Base-by-base conservation (phyloP, 2,888 invertebrate species). In the Hypsopygia costalis region DNA sequence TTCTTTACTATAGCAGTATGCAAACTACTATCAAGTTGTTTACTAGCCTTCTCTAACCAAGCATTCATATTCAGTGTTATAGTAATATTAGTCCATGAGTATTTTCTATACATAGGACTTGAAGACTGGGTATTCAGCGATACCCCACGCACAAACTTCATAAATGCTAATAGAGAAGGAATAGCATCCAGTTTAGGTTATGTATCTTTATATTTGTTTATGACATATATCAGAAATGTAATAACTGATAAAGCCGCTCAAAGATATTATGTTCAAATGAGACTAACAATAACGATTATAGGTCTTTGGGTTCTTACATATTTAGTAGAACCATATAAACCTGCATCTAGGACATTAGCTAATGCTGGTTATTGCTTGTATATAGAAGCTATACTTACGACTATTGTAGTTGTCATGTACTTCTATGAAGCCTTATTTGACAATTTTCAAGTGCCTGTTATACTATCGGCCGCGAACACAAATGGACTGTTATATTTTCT, bases 111-210 rank as follows among this genome's bases (percentile, higher is more conserved):
- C 25, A 59, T 68, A 35, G 93, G 93, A 0, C 65, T 96, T n/a
- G 91, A 92, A 47, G 73, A 91, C 0, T 97, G 93, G 91, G 92
- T 97, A 0, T 90, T 96, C 56, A 86, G 90, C 36, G 68, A 91
- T 37, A 62, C 71, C 1, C 74, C 87, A 0, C 89, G 96, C 43
- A 74, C 78, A 29, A 90, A 88, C 40, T 81, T 97, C 22, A 49
- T 98, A 3, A 85, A 92, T 32, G 96, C 98, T 0, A 99, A 99
- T 78, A 92, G 96, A 42, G 99, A 99, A 85, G 99, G 99, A 0
- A 80, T 99, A 28, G 91, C 92, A 11, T 98, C 98, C 0, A 88
- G 93, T 27, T 82, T 94, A 0, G 98, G 99, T 1, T 98, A 96
- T 72, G 82, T 97, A 0, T 91, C 94, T 0, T 80, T 99, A 3